phyloP scores from a whole-genome alignment of 2,888 invertebrate species.

The Polietes domitor region DNA sequence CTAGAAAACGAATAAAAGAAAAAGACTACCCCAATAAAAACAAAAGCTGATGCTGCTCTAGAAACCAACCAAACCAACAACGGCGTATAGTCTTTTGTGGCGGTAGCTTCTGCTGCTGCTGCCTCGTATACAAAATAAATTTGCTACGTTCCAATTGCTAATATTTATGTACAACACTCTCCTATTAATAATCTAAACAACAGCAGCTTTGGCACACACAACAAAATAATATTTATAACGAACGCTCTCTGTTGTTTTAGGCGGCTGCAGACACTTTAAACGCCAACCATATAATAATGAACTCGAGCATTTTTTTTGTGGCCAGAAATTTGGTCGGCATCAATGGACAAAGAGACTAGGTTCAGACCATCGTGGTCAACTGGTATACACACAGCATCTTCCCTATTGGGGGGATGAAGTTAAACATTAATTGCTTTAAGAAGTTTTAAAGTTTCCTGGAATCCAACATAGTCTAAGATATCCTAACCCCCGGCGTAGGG shows the following conservation, averaged over 20 bases:
- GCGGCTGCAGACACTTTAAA: too few species aligned
- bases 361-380: too few species aligned
- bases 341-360: too few species aligned
- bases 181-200: not conserved
- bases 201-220: not conserved
- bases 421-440: too few species aligned
- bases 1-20: not conserved
- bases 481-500: too few species aligned
- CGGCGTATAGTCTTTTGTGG: not conserved
- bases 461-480: too few species aligned
- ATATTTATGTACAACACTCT: constrained; percentile 68
- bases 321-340: too few species aligned
- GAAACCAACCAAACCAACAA: not conserved
- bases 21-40: not conserved
- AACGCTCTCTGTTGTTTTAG: not conserved
- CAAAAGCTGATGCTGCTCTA: not conserved
- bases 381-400: too few species aligned
- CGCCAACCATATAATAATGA: too few species aligned
- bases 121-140: constrained; percentile 66
- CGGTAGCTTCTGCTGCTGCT: not conserved
- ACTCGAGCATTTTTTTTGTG: too few species aligned
- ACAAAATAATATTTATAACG: not conserved
- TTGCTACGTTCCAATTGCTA: constrained; percentile 75
- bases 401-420: too few species aligned
- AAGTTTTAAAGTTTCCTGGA: too few species aligned